Conservation (phyloP, 2,797 vertebrate genomes). For the Cyclura pinguis region DNA sequence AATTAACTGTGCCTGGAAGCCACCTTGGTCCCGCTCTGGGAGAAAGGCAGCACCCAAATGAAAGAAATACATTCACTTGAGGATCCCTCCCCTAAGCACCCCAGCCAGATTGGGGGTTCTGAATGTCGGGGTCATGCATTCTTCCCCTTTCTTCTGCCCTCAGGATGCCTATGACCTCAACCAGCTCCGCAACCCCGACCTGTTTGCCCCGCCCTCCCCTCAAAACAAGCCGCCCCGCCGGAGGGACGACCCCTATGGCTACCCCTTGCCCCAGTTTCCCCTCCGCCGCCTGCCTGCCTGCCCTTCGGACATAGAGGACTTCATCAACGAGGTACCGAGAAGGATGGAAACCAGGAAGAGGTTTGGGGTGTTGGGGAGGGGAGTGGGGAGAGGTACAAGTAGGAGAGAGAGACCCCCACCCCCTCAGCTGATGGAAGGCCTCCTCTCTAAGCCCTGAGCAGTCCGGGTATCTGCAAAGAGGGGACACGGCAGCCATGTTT, state of each 20-base stretch:
- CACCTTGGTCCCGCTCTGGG: no score
- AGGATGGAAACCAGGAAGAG: fast-evolving
- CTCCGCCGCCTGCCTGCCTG: slow-evolving; percentile 79
- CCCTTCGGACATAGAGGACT: slow-evolving; percentile 91
- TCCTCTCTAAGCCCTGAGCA: not conserved
- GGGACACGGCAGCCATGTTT: no score
- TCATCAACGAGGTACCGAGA: slow-evolving; percentile 88
- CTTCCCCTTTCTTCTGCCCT: no score
- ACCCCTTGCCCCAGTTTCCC: slow-evolving; percentile 79
- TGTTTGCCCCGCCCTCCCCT: slow-evolving; percentile 69
- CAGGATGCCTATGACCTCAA: slow-evolving; percentile 95
- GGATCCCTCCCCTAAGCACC: no score
- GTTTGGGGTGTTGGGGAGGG: not conserved
- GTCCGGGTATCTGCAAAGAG: no score
- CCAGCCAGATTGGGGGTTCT: no score
- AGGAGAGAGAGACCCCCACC: no score
- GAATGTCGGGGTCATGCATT: not conserved
- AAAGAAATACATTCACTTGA: no score
- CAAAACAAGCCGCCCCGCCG: slow-evolving; percentile 85
- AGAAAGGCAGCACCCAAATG: no score
- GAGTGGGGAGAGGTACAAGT: not conserved
- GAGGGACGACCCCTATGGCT: slow-evolving; percentile 85
- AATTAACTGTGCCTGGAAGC: no score
- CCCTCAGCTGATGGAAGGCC: not conserved
- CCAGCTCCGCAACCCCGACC: slow-evolving; percentile 89